phyloP scores from a whole-genome alignment of 2,113 vertebrate genomes.

The Synodontis membranacea region DNA sequence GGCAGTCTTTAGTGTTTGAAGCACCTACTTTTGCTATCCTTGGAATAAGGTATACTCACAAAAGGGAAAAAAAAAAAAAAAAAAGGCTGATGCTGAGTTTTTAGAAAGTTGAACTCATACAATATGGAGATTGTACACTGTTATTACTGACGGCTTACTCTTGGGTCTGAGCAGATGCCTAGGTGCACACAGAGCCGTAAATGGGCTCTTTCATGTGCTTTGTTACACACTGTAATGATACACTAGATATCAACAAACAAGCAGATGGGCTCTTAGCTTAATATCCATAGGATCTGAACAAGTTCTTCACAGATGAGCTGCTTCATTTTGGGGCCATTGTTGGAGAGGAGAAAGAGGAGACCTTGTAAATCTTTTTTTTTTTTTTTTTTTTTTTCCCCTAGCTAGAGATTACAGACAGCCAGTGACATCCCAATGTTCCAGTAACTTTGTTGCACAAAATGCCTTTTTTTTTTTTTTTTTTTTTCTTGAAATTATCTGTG shows the following conservation, averaged over 20 bases:
- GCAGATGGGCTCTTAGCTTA: background rate
- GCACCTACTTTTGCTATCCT: background rate
- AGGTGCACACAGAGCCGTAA: background rate
- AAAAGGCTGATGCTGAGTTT: background rate
- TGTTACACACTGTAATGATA: background rate
- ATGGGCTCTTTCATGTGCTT: conserved; percentile 1
- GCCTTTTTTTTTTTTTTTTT: too few species aligned
- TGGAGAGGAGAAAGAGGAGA: conserved; percentile 8
- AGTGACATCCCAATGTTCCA: background rate
- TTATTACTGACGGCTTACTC: background rate
- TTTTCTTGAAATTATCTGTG: background rate
- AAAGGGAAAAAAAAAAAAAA: too few species aligned
- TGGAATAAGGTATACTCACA: background rate
- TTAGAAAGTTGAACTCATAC: background rate
- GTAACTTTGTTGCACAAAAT: background rate
- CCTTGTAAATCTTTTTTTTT: background rate
- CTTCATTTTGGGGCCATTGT: background rate
- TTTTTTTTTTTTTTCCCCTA: too few species aligned
- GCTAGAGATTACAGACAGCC: background rate
- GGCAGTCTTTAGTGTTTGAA: background rate
- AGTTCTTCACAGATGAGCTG: background rate
- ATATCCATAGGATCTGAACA: background rate
- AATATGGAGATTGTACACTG: background rate
- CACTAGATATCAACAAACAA: conserved; percentile 1
- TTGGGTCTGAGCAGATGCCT: conserved; percentile 7